Conservation (phyloP, 1,140 invertebrate genomes). For the Formica exsecta region DNA sequence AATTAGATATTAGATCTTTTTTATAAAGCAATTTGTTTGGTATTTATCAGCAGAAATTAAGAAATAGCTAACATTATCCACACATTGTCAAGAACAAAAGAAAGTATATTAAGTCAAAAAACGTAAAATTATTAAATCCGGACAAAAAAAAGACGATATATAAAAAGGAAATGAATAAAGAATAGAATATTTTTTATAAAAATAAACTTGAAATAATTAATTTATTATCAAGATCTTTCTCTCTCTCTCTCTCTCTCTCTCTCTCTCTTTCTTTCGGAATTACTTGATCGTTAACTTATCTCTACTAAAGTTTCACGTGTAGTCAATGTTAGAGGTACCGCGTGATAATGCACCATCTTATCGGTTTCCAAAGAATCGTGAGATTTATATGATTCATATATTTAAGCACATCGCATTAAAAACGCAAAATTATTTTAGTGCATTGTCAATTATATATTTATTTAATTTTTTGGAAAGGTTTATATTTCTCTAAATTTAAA, state of each 20-base stretch:
- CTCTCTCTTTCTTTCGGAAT: neutral
- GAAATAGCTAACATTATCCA: too few species aligned
- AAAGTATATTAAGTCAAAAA: too few species aligned
- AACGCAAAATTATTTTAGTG: neutral
- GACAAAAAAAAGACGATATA: too few species aligned
- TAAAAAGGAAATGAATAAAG: too few species aligned
- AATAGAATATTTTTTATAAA: neutral
- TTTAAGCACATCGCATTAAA: neutral
- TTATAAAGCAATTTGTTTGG: too few species aligned
- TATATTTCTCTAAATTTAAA: neutral
- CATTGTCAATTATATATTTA: neutral
- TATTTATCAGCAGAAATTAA: too few species aligned
- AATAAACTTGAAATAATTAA: neutral
- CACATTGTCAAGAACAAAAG: too few species aligned
- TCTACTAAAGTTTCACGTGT: constrained; percentile 7
- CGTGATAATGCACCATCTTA: constrained; percentile 20
- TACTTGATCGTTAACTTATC: constrained; percentile 21
- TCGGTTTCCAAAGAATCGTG: constrained; percentile 17
- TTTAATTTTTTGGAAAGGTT: neutral
- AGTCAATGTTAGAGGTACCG: neutral
- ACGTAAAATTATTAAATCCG: too few species aligned
- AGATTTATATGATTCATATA: neutral
- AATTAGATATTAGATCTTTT: too few species aligned
- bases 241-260: neutral
- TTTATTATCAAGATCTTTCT: constrained; percentile 4